Evolutionary conservation across 2,797 vertebrate genomes (phyloP).

Genomic region (Corythornis leucogaster): DNA sequence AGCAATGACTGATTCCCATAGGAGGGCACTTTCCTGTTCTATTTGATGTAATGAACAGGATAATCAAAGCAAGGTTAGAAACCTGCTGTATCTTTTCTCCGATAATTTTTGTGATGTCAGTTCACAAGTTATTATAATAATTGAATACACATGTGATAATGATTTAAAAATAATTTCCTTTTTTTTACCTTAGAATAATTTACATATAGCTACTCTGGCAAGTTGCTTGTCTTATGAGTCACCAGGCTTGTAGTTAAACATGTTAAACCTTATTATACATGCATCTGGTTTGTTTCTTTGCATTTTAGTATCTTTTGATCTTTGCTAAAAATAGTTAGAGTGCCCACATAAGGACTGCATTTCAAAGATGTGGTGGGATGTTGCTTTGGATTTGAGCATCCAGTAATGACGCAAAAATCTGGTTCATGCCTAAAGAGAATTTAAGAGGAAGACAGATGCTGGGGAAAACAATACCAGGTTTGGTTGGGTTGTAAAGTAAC

Average conservation of each 20-base stretch:
- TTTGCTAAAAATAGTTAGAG: background rate
- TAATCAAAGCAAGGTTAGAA: slow-evolving; percentile 78
- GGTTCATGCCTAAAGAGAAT: background rate
- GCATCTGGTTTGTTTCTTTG: background rate
- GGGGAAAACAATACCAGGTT: background rate
- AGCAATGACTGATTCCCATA: slow-evolving; percentile 66
- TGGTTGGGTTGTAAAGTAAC: background rate
- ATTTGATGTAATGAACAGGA: slow-evolving; percentile 74
- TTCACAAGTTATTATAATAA: slow-evolving; percentile 63
- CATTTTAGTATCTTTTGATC: background rate
- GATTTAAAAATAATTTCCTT: background rate
- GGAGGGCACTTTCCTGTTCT: slow-evolving; percentile 68
- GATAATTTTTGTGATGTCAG: slow-evolving; percentile 68
- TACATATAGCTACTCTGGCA: background rate
- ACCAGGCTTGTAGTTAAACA: background rate
- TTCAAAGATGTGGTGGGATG: background rate
- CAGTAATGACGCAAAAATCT: background rate
- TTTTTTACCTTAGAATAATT: background rate
- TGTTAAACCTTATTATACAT: background rate
- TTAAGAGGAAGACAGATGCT: background rate
- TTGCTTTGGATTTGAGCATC: background rate
- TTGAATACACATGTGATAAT: background rate
- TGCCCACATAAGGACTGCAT: background rate
- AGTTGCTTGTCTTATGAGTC: background rate
- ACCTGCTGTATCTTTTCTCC: slow-evolving; percentile 37